These are phyloP conservation scores for Larimichthys crocea DNA, from an alignment of 2,113 vertebrate species.

Conservation along the genomic window DNA sequence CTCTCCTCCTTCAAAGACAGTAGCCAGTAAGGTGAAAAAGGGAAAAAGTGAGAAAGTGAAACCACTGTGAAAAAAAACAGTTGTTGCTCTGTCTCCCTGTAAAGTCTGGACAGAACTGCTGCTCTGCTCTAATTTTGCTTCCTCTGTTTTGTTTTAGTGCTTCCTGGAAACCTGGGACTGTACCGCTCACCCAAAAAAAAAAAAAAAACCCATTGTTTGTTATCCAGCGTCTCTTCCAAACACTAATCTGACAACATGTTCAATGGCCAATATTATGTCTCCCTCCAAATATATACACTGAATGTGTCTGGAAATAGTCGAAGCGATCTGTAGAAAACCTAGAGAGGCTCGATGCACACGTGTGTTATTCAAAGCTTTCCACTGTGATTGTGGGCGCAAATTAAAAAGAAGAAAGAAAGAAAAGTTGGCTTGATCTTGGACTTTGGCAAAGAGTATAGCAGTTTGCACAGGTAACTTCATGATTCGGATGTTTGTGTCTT, in stretches of 20 bases:
- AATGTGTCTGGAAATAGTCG: slow-evolving; percentile 67
- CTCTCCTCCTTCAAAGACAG: slow-evolving; percentile 56
- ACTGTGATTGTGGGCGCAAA: slow-evolving; percentile 46
- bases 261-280: slow-evolving; percentile 56
- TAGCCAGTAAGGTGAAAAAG: slow-evolving; percentile 64
- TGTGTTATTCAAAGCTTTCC: slow-evolving; percentile 43
- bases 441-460: slow-evolving; percentile 80
- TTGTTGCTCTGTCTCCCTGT: slow-evolving; percentile 53
- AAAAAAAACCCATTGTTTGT: slow-evolving; percentile 57
- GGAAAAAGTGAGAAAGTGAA: slow-evolving; percentile 66
- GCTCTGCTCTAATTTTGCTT: slow-evolving; percentile 50
- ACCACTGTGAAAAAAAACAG: slow-evolving; percentile 47
- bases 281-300: slow-evolving; percentile 73
- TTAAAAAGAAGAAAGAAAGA: background rate
- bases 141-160: slow-evolving; percentile 44
- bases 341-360: slow-evolving; percentile 39
- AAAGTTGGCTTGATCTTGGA: slow-evolving; percentile 59
- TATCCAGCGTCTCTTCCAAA: slow-evolving; percentile 66
- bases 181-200: slow-evolving; percentile 29
- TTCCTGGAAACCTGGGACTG: slow-evolving; percentile 67
- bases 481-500: slow-evolving; percentile 47
- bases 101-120: slow-evolving; percentile 48
- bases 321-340: slow-evolving; percentile 60
- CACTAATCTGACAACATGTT: slow-evolving; percentile 69
- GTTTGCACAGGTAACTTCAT: slow-evolving; percentile 63